These are phyloP conservation scores for Mirza zaza DNA, from an alignment of 2,113 vertebrate species.

Conservation along the genomic window DNA sequence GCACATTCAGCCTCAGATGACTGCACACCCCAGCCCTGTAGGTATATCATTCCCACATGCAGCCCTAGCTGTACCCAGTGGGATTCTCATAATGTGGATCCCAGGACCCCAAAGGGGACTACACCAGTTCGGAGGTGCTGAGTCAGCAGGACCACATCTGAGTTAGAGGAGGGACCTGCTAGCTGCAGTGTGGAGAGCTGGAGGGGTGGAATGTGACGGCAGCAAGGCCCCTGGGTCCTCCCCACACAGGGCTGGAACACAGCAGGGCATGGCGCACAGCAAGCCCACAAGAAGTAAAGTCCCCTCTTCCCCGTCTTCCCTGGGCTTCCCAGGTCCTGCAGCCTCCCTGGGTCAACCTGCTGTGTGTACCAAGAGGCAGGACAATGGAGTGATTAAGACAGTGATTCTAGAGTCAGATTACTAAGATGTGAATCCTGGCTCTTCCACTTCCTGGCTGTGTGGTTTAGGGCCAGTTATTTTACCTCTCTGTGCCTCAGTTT, in stretches of 20 bases:
- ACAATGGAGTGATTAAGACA: neutral
- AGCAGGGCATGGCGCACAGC: neutral
- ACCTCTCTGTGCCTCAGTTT: neutral
- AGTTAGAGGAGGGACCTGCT: neutral
- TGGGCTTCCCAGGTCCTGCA: neutral
- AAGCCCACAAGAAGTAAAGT: neutral
- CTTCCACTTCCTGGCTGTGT: neutral
- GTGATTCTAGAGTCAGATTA: neutral
- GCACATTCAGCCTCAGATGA: neutral
- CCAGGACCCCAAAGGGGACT: neutral
- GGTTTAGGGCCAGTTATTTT: neutral
- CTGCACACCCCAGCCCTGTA: neutral
- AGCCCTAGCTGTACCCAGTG: neutral
- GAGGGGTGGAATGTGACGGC: neutral
- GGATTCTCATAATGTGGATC: fast-evolving
- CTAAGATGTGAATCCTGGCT: neutral
- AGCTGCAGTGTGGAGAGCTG: fast-evolving
- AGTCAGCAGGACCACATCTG: neutral
- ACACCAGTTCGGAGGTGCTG: fast-evolving
- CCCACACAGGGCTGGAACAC: neutral
- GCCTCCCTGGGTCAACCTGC: neutral
- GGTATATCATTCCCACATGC: neutral
- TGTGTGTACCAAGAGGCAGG: neutral
- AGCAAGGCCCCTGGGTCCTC: neutral
- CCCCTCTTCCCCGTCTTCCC: neutral